These are phyloP conservation scores for Tamandua tetradactyla DNA, from an alignment of 2,797 vertebrate species.

Conservation along the genomic window DNA sequence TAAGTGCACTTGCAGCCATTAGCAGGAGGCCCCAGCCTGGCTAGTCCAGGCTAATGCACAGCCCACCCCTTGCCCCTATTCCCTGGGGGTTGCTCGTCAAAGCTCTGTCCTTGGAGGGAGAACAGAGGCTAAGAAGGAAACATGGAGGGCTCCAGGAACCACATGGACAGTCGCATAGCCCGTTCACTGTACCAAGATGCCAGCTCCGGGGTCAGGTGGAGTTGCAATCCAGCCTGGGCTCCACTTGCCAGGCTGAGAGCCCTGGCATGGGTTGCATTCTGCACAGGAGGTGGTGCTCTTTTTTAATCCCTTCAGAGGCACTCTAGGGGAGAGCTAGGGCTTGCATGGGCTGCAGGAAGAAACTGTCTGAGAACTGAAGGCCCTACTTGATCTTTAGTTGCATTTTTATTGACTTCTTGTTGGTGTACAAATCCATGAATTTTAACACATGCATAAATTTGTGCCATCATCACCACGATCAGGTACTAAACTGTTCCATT, in stretches of 20 bases:
- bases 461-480: too few species aligned
- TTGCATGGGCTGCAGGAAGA: neutral
- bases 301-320: neutral
- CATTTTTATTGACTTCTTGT: neutral
- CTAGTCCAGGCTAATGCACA: neutral
- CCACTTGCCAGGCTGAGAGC: neutral
- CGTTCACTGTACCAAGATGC: slow-evolving; percentile 18
- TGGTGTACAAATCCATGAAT: neutral
- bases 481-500: neutral
- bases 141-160: neutral
- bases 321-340: neutral
- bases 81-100: neutral
- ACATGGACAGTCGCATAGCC: neutral
- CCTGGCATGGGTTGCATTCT: neutral
- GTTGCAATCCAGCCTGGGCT: neutral
- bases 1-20: slow-evolving; percentile 62
- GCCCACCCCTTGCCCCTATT: neutral
- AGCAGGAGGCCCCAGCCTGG: slow-evolving; percentile 6
- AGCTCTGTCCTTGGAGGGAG: neutral
- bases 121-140: neutral
- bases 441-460: neutral
- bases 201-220: fast-evolving
- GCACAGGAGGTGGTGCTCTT: too few species aligned
- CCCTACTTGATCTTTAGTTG: neutral
- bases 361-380: neutral